Evolutionary conservation across 2,113 vertebrate genomes (phyloP), one percentile per base, ranked within the genome.

Genomic region (Austrofundulus limnaeus): DNA sequence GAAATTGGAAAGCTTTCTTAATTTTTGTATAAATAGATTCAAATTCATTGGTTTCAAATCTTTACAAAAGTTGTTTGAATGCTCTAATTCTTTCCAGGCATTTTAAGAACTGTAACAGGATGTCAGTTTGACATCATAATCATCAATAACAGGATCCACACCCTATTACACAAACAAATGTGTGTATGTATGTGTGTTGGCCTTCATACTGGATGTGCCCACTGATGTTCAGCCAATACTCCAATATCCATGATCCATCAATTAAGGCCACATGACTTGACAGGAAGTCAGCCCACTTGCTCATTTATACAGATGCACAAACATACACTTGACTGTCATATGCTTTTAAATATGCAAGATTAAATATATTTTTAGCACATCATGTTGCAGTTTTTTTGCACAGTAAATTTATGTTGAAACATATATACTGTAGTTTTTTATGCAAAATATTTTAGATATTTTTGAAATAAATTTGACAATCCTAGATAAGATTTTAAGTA

Each of bases 71-170:
- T 11, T 21, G n/a, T 31, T 16, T 64, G 38, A 34, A 19, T 39
- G 0, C 1, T 45, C 19, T 45, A 31, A 10, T 28, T 7, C 45
- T 46, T 19, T 59, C 1, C 21, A 4, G 12, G 47, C 17, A 8
- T 20, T 60, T 14, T 3, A 11, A 25, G 15, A 9, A 16, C 39
- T 24, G 54, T 54, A 34, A 57, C 50, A 73, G 52, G 55, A 71
- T 66, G 50, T 71, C 64, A 52, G 50, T 72, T 72, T 66, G 49
- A 79, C 72, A 70, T 75, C 70, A 47, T 82, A 52, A 62, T 81
- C 41, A 56, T 77, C n/a, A 49, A 72, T 65, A 84, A 76, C 81
- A 78, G 83, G 81, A 82, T 74, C 63, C 46, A 80, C 79, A 66
- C 78, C 17, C 66, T 62, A 64, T 77, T 84, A 62, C 73, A 51